phyloP scores from a whole-genome alignment of 1,140 invertebrate genomes.

The Macrobrachium nipponense region DNA sequence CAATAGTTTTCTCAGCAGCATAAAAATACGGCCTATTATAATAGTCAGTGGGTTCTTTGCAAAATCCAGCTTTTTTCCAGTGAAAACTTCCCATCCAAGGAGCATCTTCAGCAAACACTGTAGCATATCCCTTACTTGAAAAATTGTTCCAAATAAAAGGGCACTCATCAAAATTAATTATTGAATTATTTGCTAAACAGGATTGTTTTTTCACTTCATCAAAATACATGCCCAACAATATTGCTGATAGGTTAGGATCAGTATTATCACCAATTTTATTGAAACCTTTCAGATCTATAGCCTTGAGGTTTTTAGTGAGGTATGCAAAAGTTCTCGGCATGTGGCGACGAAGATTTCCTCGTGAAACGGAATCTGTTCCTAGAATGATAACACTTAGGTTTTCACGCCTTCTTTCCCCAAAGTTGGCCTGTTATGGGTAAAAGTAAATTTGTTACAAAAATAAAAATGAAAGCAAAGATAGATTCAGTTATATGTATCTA shows the following conservation, averaged over 20 bases:
- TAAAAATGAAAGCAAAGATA: no score
- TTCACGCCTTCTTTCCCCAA: conserved; percentile 7
- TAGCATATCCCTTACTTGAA: conserved; percentile 69
- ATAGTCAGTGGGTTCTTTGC: conserved; percentile 69
- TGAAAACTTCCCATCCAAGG: conserved; percentile 71
- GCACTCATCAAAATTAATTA: conserved; percentile 68
- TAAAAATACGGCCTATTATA: conserved; percentile 66
- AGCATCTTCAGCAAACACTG: conserved; percentile 71
- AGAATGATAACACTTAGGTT: conserved; percentile 33
- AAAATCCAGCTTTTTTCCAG: conserved; percentile 69
- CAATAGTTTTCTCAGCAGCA: neutral
- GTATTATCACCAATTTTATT: conserved; percentile 71
- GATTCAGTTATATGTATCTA: no score
- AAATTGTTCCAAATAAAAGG: conserved; percentile 72
- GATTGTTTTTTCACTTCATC: neutral
- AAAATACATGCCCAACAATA: conserved; percentile 66
- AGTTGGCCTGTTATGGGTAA: neutral
- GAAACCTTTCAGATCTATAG: conserved; percentile 69
- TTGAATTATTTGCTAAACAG: conserved; percentile 30
- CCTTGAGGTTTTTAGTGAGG: conserved; percentile 66
- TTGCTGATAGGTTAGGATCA: conserved; percentile 69
- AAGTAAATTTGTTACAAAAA: neutral
- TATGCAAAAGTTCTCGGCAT: conserved; percentile 19
- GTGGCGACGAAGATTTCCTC: conserved; percentile 25
- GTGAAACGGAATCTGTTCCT: conserved; percentile 24